Evolutionary conservation across 2,113 vertebrate species (phyloP).

Genomic region (Zosterops hypoxanthus): DNA sequence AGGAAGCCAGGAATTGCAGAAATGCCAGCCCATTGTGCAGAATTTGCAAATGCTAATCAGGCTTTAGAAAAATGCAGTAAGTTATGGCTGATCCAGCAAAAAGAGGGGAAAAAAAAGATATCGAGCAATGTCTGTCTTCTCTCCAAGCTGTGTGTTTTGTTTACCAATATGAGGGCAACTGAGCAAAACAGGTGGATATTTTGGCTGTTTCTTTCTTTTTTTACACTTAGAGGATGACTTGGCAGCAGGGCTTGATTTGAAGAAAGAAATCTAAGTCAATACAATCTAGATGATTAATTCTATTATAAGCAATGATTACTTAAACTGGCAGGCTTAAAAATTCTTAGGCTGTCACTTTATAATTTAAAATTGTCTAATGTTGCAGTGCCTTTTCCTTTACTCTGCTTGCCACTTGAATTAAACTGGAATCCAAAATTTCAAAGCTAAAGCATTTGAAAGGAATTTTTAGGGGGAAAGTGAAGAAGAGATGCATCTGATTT

Average conservation of each 20-base stretch:
- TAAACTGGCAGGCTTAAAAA: background rate
- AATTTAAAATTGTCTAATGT: background rate
- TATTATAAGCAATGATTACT: background rate
- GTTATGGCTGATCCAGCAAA: constrained; percentile 27
- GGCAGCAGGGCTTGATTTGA: background rate
- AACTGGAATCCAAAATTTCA: background rate
- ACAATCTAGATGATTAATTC: background rate
- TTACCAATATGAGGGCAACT: background rate
- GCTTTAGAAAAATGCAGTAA: constrained; percentile 12
- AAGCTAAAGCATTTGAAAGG: background rate
- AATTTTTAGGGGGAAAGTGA: background rate
- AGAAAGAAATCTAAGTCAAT: background rate
- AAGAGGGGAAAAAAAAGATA: background rate
- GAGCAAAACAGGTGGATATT: background rate
- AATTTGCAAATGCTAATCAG: background rate
- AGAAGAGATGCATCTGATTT: background rate
- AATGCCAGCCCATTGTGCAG: background rate
- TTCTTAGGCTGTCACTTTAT: background rate
- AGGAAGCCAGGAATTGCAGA: constrained; percentile 4
- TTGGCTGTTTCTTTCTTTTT: background rate
- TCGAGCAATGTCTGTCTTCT: background rate
- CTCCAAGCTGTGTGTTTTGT: background rate
- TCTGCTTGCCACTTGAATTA: background rate
- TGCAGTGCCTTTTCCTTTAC: background rate
- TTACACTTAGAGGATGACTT: background rate